phyloP scores from a whole-genome alignment of 2,113 vertebrate genomes.

The Atlantisia rogersi region DNA sequence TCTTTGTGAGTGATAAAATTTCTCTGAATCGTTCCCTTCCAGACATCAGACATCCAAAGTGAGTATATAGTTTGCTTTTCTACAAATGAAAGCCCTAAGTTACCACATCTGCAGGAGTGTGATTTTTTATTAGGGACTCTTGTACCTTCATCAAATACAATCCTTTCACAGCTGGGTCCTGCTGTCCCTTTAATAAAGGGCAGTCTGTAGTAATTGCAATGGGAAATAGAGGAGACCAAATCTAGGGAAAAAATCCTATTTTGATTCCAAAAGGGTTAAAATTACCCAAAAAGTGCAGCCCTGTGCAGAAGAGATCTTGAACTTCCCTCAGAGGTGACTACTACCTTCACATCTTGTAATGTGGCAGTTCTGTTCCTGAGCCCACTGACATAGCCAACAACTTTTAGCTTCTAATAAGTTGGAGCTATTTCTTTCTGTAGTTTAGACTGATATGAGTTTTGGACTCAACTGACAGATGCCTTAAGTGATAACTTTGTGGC shows the following conservation, averaged over 20 bases:
- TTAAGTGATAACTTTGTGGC: not conserved
- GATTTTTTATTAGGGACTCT: not conserved
- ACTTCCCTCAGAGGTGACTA: not conserved
- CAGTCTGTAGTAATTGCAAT: not conserved
- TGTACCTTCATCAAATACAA: not conserved
- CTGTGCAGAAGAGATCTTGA: not conserved
- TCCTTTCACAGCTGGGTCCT: not conserved
- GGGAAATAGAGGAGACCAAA: not conserved
- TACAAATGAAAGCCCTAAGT: not conserved
- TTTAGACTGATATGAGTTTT: not conserved
- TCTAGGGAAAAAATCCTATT: rapidly evolving
- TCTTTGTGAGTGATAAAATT: slow-evolving; percentile 96
- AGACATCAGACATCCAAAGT: slow-evolving; percentile 96
- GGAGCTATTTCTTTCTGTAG: not conserved
- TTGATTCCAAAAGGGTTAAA: not conserved
- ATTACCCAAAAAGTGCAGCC: not conserved
- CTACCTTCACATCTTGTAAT: not conserved
- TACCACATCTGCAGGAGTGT: not conserved
- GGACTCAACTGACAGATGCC: not conserved
- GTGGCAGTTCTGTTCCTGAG: not conserved
- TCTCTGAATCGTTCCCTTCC: slow-evolving; percentile 95
- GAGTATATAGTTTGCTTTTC: slow-evolving; percentile 66
- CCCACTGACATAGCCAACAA: not conserved
- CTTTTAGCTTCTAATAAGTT: not conserved
- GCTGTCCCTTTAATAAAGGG: not conserved